Evolutionary conservation across 1,140 invertebrate species (phyloP), one percentile per base, ranked within the genome.

Genomic region (Papilio xuthus): DNA sequence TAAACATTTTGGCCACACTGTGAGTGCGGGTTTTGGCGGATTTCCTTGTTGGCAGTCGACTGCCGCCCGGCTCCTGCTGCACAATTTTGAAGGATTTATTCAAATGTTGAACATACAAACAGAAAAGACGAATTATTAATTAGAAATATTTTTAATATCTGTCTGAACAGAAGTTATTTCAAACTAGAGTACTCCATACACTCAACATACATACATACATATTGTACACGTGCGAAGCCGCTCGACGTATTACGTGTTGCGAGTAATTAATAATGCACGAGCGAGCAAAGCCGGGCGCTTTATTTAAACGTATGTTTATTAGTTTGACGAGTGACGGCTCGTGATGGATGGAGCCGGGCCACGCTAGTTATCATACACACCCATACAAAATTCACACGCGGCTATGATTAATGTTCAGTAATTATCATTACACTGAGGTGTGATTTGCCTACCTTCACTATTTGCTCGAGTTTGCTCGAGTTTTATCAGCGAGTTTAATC

Each of bases 281-380:
- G 13, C 60, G 60, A 67, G 60, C 60, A 67, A 67, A 67, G 60
- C 60, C 60, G 60, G 60, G 60, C 60, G 60, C 60, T 67, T 67
- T 67, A 67, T 67, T 67, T 67, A 67, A 67, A 67, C 60, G 60
- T 67, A 67, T 67, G 60, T 67, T 67, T 67, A 67, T 67, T 67
- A 67, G 60, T 67, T 67, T 67, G 60, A 67, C 60, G 60, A 67
- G 60, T 67, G 60, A 67, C 60, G 60, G 60, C 60, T 13, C 60
- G 23, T 67, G 60, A 67, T 67, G 60, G 60, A 67, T 67, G 60
- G 60, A 32, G 26, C 60, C 60, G 56, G 60, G 60, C 60, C 60
- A 26, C 60, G 60, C 26, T 28, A 67, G 60, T 28, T 67, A 67
- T 67, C 23, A 67, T 67, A 67, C 26, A 28, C 50, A 28, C 26